A percentile compares a stretch with the other conserved stretches of the same genome.
Evolutionary conservation across 2,888 invertebrate genomes (phyloP).

Genomic region (Escarpia spicata): DNA sequence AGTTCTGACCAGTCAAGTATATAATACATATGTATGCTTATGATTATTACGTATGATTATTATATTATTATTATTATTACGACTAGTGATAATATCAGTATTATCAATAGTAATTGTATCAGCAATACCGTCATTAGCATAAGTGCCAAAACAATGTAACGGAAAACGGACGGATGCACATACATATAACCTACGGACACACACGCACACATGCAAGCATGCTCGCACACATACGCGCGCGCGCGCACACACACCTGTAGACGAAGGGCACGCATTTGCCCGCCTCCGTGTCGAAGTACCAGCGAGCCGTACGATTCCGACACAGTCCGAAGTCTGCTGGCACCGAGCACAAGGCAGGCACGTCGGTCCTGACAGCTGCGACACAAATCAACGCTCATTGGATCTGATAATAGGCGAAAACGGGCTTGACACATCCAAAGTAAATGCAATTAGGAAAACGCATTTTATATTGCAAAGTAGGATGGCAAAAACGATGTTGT

Average conservation of each 20-base stretch:
- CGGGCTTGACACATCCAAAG: neutral
- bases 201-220: too few species aligned
- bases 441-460: neutral
- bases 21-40: too few species aligned
- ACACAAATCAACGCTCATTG: neutral
- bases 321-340: constrained; percentile 85
- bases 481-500: neutral
- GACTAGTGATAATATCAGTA: too few species aligned
- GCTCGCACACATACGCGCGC: too few species aligned
- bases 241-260: constrained; percentile 65
- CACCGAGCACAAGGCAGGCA: constrained; percentile 34
- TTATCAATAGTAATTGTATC: too few species aligned
- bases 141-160: too few species aligned
- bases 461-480: neutral
- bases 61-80: too few species aligned
- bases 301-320: constrained; percentile 85
- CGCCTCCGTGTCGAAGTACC: constrained; percentile 81
- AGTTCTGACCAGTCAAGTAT: too few species aligned
- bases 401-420: neutral
- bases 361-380: neutral
- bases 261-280: constrained; percentile 83
- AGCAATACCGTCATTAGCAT: too few species aligned
- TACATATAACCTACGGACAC: too few species aligned
- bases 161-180: too few species aligned
- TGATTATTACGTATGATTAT: too few species aligned